phyloP scores from a whole-genome alignment of 2,888 invertebrate species.

The Dioctria rufipes region DNA sequence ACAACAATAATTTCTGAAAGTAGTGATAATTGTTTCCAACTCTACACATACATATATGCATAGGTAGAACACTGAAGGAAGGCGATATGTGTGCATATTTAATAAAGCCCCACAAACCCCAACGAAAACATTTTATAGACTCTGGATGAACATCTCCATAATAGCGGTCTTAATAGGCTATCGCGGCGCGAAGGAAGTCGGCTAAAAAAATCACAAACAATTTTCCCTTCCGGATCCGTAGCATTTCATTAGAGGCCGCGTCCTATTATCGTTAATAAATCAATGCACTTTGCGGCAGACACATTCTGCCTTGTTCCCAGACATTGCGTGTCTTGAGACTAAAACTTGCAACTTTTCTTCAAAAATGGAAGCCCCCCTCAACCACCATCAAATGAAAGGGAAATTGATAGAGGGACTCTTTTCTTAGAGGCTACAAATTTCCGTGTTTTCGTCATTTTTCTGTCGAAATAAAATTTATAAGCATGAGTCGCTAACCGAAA shows the following conservation, averaged over 20 bases:
- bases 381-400: conserved; percentile 8
- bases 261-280: conserved; percentile 58
- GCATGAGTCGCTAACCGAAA: conserved; percentile 5
- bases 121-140: neutral
- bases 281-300: conserved; percentile 54
- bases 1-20: conserved; percentile 12
- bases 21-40: conserved; percentile 20
- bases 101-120: conserved; percentile 22
- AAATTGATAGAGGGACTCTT: conserved; percentile 16
- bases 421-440: too few relatives aligned
- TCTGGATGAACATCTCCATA: conserved; percentile 1
- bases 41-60: conserved; percentile 5
- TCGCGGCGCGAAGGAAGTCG: conserved; percentile 2
- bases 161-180: neutral
- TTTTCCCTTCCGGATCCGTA: conserved; percentile 34
- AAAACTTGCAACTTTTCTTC: conserved; percentile 29
- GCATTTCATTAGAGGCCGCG: conserved; percentile 46
- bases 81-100: conserved; percentile 32
- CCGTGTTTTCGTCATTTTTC: neutral
- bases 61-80: neutral
- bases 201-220: conserved; percentile 45
- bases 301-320: conserved; percentile 50
- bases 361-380: neutral
- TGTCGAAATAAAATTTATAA: conserved; percentile 2
- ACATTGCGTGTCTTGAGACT: conserved; percentile 49